These are phyloP conservation scores for Leptura quadrifasciata DNA, from an alignment of 2,888 invertebrate species.

Conservation along the genomic window DNA sequence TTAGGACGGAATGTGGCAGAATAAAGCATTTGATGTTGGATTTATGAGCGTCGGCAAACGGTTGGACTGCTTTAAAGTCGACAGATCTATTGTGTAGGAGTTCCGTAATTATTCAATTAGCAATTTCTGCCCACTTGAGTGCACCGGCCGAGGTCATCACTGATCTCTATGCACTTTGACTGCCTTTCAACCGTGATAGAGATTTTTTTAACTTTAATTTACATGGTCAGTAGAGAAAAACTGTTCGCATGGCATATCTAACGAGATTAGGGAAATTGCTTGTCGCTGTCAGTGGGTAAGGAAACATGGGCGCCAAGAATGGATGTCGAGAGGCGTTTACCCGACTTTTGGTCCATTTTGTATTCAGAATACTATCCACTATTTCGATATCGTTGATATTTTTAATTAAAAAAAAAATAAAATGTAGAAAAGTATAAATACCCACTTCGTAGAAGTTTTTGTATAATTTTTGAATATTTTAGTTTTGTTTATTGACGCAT, in stretches of 20 bases:
- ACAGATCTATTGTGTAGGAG: slow-evolving; percentile 34
- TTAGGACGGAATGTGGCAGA: slow-evolving; percentile 27
- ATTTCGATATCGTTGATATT: too few species aligned
- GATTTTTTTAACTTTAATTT: not conserved
- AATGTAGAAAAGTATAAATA: too few species aligned
- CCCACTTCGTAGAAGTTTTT: too few species aligned
- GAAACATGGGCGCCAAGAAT: too few species aligned
- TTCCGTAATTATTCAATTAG: slow-evolving; percentile 41
- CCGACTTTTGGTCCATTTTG: too few species aligned
- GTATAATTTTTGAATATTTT: too few species aligned
- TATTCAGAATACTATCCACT: too few species aligned
- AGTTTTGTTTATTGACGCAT: too few species aligned
- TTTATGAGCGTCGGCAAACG: slow-evolving; percentile 11
- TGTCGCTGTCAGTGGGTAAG: too few species aligned
- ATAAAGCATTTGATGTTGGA: slow-evolving; percentile 14
- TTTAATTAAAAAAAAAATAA: too few species aligned
- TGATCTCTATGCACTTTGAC: slow-evolving; percentile 21
- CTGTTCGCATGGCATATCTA: not conserved
- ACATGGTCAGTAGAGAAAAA: slow-evolving; percentile 1
- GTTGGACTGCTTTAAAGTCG: slow-evolving; percentile 23
- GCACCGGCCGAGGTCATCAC: slow-evolving; percentile 14
- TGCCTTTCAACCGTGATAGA: slow-evolving; percentile 13
- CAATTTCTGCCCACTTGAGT: slow-evolving; percentile 38
- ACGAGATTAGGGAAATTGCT: not conserved
- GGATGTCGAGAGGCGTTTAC: too few species aligned